Evolutionary conservation across 2,113 vertebrate species (phyloP), one percentile per base, ranked within the genome.

Genomic region (Cettia cetti): DNA sequence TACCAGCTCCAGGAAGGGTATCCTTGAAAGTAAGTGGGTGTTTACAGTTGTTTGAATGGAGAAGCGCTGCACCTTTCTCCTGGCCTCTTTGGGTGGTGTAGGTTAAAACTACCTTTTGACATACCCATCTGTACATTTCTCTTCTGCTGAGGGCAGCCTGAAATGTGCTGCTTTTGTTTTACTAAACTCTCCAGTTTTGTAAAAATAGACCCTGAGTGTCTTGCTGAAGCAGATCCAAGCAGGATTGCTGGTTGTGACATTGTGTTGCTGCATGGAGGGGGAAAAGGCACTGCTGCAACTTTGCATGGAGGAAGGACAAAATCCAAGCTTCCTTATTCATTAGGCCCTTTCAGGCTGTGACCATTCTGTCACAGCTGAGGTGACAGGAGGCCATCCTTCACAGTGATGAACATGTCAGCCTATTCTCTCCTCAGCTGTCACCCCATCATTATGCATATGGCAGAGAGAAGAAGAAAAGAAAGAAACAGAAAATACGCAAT

Each of bases 351-450:
- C 63, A 47, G 81, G 93, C 69, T 82, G 70, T 66, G 89, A 80
- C 49, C 1, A 4, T 70, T 76, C 53, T 61, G 81, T 93, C 71
- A 68, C 33, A 66, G 87, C 40, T 77, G 56, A 59, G 81, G 39
- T 72, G 75, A 53, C 79, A 84, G 47, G 68, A 94, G 84, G 22
- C 82, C 82, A 87, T 95, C 75, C 71, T 54, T 96, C 82, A 89
- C 86, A 52, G 82, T 39, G 20, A 59, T 53, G 81, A 90, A 61
- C 21, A 5, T 82, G 86, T 89, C 90, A 83, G 31, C 42, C 40
- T 9, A 3, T 30, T 66, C 81, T 81, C 94, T 69, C 31, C 94
- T 94, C 61, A 82, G 79, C 89, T 90, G 59, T 87, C 64, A 94
- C 52, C 6, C 6, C 19, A 33, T 39, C 50, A 7, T 94, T 92